Evolutionary conservation across 1,140 invertebrate genomes (phyloP).

Genomic region (Cryptotermes secundus): DNA sequence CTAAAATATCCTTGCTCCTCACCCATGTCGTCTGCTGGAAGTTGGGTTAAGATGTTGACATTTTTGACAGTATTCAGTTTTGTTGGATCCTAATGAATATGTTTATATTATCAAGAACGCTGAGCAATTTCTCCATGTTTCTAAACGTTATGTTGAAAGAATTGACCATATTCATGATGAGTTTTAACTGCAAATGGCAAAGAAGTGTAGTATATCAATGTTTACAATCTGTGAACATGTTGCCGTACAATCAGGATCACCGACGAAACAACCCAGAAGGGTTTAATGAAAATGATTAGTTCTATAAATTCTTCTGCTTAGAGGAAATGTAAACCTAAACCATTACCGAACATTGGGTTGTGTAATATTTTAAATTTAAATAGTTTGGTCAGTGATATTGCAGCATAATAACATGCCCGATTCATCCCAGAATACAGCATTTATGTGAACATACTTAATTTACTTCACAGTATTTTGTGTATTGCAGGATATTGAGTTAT

Average conservation of each 20-base stretch:
- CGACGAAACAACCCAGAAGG: no score
- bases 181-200: not conserved
- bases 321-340: no score
- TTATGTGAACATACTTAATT: no score
- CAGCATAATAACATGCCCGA: no score
- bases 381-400: no score
- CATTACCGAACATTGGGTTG: no score
- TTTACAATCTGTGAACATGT: conserved; percentile 1
- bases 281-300: no score
- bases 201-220: not conserved
- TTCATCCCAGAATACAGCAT: no score
- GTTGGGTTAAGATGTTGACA: conserved; percentile 17
- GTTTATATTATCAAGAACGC: not conserved
- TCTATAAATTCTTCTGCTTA: no score
- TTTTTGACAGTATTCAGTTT: not conserved
- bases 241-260: not conserved
- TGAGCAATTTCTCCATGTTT: not conserved
- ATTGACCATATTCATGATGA: not conserved
- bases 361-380: no score
- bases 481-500: no score
- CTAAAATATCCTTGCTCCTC: conserved; percentile 8
- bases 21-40: conserved; percentile 9
- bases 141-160: not conserved
- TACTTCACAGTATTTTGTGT: no score
- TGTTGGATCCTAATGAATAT: not conserved